Conservation (phyloP, 1,140 invertebrate genomes). For the Vanessa tameamea region DNA sequence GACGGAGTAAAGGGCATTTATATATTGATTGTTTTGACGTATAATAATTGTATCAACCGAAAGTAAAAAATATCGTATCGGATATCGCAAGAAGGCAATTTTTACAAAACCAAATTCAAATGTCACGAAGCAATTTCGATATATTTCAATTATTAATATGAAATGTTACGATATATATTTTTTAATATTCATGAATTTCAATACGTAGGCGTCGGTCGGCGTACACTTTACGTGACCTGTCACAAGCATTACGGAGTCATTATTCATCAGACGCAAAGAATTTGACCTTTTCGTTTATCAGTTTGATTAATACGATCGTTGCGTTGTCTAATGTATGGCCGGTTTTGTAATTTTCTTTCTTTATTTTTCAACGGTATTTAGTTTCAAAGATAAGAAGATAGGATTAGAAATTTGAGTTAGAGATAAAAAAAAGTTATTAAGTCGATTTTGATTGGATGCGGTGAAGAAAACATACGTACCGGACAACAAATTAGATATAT, state of each 20-base stretch:
- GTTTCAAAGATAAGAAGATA: constrained; percentile 27
- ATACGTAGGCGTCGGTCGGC: constrained; percentile 32
- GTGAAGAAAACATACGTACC: background rate
- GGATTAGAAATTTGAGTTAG: background rate
- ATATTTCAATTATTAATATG: constrained; percentile 23
- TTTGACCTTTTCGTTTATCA: constrained; percentile 59
- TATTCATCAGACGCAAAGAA: constrained; percentile 50
- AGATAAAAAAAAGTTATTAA: background rate
- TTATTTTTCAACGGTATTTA: constrained; percentile 30
- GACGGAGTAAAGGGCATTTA: too few relatives aligned
- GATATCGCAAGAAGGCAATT: background rate
- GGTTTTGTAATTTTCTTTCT: constrained; percentile 37
- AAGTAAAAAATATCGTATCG: background rate
- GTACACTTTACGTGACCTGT: constrained; percentile 50
- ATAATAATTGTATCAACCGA: too few relatives aligned
- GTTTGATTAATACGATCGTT: constrained; percentile 55
- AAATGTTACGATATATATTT: constrained; percentile 19
- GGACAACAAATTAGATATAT: background rate
- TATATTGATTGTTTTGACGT: too few relatives aligned
- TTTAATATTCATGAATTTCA: constrained; percentile 37
- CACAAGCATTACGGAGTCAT: constrained; percentile 50
- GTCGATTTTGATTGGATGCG: background rate
- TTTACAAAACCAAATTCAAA: background rate
- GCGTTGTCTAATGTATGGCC: constrained; percentile 46
- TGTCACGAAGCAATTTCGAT: constrained; percentile 5